A percentile compares a stretch with the other conserved stretches of the same genome.
phyloP scores from a whole-genome alignment of 2,888 invertebrate genomes.

The Drosophila niveifrons region DNA sequence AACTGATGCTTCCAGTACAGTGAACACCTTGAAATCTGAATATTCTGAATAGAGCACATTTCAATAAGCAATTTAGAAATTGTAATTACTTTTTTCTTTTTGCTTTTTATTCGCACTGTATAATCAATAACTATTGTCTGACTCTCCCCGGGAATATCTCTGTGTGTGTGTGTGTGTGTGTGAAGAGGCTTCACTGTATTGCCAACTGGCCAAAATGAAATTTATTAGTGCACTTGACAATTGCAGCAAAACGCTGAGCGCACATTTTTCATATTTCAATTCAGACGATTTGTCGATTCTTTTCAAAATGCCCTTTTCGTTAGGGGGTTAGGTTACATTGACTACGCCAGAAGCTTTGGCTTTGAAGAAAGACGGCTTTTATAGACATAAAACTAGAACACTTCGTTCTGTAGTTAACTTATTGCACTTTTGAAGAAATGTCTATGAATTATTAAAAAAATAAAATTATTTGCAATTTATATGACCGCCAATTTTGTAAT shows the following conservation, averaged over 20 bases:
- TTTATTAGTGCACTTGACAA: constrained; percentile 78
- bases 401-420: too few species aligned
- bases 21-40: background rate
- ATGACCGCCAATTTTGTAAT: too few species aligned
- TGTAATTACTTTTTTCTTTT: background rate
- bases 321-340: background rate
- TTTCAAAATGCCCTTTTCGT: constrained; percentile 29
- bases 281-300: constrained; percentile 61
- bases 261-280: constrained; percentile 77
- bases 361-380: too few species aligned
- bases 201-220: constrained; percentile 62
- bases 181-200: constrained; percentile 39
- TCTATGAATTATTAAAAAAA: too few species aligned
- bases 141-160: background rate
- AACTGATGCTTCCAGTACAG: constrained; percentile 32
- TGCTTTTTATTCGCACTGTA: background rate
- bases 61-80: background rate
- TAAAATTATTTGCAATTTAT: too few species aligned
- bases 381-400: too few species aligned
- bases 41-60: background rate
- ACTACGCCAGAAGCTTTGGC: background rate
- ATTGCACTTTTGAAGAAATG: too few species aligned
- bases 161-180: background rate
- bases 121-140: background rate
- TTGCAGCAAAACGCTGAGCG: constrained; percentile 70